Evolutionary conservation across 2,888 invertebrate genomes (phyloP), one percentile per base, ranked within the genome.

Genomic region (Drosophila rellima): DNA sequence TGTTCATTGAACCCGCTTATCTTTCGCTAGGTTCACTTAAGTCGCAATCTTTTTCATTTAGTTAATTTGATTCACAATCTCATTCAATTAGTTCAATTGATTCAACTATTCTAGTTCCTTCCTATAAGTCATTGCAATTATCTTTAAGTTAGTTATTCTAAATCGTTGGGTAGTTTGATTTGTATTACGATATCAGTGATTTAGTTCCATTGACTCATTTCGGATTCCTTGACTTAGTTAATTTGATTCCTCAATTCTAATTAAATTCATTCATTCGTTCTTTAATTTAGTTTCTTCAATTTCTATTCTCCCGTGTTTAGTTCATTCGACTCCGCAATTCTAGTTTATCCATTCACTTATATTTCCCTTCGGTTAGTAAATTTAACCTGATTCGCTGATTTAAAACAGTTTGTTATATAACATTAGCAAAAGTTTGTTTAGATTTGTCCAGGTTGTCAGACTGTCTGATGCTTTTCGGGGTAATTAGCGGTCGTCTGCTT

Each of bases 401-500:
- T 39, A 39, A 52, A 11, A 23, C 23, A 11, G 7, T 13, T 8
- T 17, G 35, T 48, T 26, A 37, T 23, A 51, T 15, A 44, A 70
- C 37, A 26, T 10, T 8, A 3, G 13, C 7, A 13, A 15, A 33
- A 45, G 17, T 37, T 10, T 20, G 50, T n/a, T 40, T 4, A 39
- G 33, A 42, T 31, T 33, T 39, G 29, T 10, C n/a, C n/a, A 29
- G 48, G 23, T 47, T 57, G 54, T 39, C 26, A 51, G 31, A 26
- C 40, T 44, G 48, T 35, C 59, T 55, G 42, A 33, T 35, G 42
- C 13, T 40, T 40, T 33, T 33, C 26, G 35, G 62, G 69, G 57
- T 72, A 68, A 72, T 72, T 57, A 62, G 52, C 40, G 61, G 52
- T 20, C 52, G 45, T 79, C 80, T 82, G 70, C 60, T 55, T 31